Evolutionary conservation across 1,140 invertebrate species (phyloP), one percentile per base, ranked within the genome.

Genomic region (Galleria mellonella): DNA sequence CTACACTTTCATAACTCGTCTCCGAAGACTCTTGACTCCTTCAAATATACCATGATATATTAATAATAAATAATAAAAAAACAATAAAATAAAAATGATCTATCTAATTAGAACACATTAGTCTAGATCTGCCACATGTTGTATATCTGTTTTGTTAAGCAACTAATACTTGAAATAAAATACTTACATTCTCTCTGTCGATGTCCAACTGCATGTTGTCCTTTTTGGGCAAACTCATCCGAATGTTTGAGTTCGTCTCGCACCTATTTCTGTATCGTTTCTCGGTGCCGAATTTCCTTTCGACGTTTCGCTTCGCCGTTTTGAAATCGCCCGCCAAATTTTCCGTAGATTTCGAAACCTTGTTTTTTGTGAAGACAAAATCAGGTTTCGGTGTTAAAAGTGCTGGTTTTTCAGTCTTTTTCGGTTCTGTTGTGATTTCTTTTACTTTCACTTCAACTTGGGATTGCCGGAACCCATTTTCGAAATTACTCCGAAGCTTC

Each of bases 171-270:
- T 9, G 30, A 33, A 33, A 33, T 4, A 4, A 3, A 9, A 9
- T 37, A 81, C 79, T 81, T 30, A 83, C 79, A 43, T 83, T 83
- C 35, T 78, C 74, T 52, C 63, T 68, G 40, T 83, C 79, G 1
- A 81, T 70, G 35, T 83, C 76, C 11, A 81, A 12, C 39, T 83
- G 79, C 0, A 15, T 47, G 2, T 69, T 58, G 7, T 43, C 28
- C 43, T 41, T 67, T 35, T 62, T 73, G 4, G 65, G 62, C 11
- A 74, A 38, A 30, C 47, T 48, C 15, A 54, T 37, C 1, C 55
- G 63, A 8, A 65, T 43, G 6, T 44, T 50, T 0, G 46, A 14
- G 10, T 6, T 35, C n/a, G 28, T 23, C n/a, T 43, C 53, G 9
- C 13, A 33, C 1, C 55, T 59, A 17, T 53, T 75, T 43, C 46